Base-by-base conservation (phyloP, 2,797 vertebrate genomes). In the Galagoides demidoff region DNA sequence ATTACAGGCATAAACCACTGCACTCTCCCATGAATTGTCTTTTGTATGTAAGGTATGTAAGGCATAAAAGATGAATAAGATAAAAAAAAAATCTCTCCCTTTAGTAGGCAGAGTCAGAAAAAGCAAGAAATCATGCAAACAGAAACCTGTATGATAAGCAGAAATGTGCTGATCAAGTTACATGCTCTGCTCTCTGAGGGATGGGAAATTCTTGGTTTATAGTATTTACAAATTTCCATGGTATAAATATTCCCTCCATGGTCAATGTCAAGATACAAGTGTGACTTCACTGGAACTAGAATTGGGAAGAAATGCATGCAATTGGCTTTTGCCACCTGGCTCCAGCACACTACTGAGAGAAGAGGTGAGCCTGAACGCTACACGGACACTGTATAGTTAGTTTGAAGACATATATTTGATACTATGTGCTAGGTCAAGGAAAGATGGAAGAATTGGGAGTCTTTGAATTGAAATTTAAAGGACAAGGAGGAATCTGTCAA, bases 31-130 rank as follows among this genome's bases (percentile, higher is more conserved):
- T 55, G 8, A 68, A 63, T 52, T 68, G 25, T n/a, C 25, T 71
- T 52, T 27, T 87, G 5, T 59, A 31, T 27, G 29, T 77, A 95
- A 94, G 43, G 27, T 11, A 78, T 59, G 16, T 11, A 81, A 83
- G 37, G 4, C 59, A 61, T 55, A 78, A 87, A 91, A 82, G 37
- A 83, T 89, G 2, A 95, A 76, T 64, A 61, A 31, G 90, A 90
- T 49, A 3, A 71, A 86, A 22, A 66, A 66, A 1, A 49, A 49
- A 49, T 49, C 49, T 89, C 9, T 1, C 45, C 25, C 7, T 94
- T 88, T 74, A 85, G 61, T 59, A 77, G 34, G 59, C 0, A 85
- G 43, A 87, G 19, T 64, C 7, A 89, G 22, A 31, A 64, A 85
- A 45, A 83, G 25, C 5, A 29, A 88, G 57, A 92, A 57, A 43